Evolutionary conservation across 2,797 vertebrate genomes (phyloP).

Genomic region (Ataeniobius toweri): DNA sequence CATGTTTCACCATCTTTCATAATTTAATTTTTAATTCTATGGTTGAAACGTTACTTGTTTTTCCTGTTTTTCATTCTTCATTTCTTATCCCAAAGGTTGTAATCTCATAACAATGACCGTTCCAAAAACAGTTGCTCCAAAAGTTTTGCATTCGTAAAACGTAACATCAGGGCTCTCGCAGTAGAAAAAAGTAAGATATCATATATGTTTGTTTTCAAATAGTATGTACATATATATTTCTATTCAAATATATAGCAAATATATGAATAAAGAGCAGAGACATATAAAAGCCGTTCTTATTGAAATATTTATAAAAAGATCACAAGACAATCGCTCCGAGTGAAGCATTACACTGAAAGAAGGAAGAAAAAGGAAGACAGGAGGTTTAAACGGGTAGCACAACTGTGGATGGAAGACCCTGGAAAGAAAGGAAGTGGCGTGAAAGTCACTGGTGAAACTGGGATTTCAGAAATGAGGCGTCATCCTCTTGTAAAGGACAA

Average conservation of each 20-base stretch:
- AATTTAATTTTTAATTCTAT: constrained; percentile 69
- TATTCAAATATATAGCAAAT: constrained; percentile 87
- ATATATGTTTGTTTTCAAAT: constrained; percentile 86
- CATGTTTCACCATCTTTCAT: constrained; percentile 58
- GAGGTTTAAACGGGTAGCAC: constrained; percentile 72
- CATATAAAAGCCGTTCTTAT: constrained; percentile 83
- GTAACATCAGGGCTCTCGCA: constrained; percentile 86
- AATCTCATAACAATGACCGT: constrained; percentile 77
- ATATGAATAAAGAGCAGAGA: constrained; percentile 84
- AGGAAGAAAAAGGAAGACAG: constrained; percentile 46
- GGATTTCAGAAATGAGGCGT: constrained; percentile 49
- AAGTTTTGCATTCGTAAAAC: constrained; percentile 77
- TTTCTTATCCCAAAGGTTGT: constrained; percentile 76
- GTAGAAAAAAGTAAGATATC: constrained; percentile 81
- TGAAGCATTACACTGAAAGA: constrained; percentile 65
- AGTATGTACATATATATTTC: constrained; percentile 87
- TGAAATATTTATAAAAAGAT: constrained; percentile 82
- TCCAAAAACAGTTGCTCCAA: constrained; percentile 78
- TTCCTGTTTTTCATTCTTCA: constrained; percentile 19
- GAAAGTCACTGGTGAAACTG: constrained; percentile 50
- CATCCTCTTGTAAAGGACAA: constrained; percentile 59
- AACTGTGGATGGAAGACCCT: constrained; percentile 54
- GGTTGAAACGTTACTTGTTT: constrained; percentile 71
- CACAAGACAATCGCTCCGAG: constrained; percentile 86
- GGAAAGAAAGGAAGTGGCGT: constrained; percentile 46